A percentile compares a stretch with the other conserved stretches of the same genome.
Conservation (phyloP, 2,797 vertebrate species). For the Microctenopoma lineatum region DNA sequence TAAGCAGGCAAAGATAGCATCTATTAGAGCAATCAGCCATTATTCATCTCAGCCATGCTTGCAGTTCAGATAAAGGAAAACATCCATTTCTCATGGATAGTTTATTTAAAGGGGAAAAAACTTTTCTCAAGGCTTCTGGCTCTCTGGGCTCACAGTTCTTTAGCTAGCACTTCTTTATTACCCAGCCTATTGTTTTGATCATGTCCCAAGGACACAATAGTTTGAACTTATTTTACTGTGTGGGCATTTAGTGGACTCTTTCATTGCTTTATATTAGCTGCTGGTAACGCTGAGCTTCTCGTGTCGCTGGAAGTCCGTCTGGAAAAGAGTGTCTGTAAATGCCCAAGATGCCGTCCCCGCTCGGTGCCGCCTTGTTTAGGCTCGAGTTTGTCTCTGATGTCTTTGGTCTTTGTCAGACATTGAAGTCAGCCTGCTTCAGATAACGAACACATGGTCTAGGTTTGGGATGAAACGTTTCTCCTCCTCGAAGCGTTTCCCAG, state of each 20-base stretch:
- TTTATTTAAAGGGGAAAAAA: slow-evolving; percentile 68
- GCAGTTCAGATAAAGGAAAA: slow-evolving; percentile 75
- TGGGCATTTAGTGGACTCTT: slow-evolving; percentile 47
- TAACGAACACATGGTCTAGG: slow-evolving; percentile 76
- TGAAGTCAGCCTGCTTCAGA: slow-evolving; percentile 70
- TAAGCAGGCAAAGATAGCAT: slow-evolving; percentile 63
- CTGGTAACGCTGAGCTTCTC: slow-evolving; percentile 48
- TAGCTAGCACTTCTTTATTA: slow-evolving; percentile 52
- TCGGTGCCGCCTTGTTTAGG: slow-evolving; percentile 73
- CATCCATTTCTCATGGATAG: slow-evolving; percentile 72
- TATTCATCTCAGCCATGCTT: slow-evolving; percentile 61
- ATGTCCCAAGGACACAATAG: slow-evolving; percentile 62
- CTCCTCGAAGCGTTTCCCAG: slow-evolving; percentile 16
- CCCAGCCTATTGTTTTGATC: slow-evolving; percentile 51
- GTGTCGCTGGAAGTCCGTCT: slow-evolving; percentile 65
- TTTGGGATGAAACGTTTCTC: slow-evolving; percentile 61
- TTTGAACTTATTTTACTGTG: slow-evolving; percentile 58
- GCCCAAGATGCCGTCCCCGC: slow-evolving; percentile 68
- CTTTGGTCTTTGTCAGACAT: slow-evolving; percentile 73
- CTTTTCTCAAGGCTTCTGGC: slow-evolving; percentile 56
- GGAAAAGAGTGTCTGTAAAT: slow-evolving; percentile 70
- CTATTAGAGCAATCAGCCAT: slow-evolving; percentile 69
- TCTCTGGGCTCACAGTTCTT: slow-evolving; percentile 44
- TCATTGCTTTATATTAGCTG: slow-evolving; percentile 49
- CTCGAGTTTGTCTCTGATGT: slow-evolving; percentile 70